These are phyloP conservation scores for Datnioides undecimradiatus DNA, from an alignment of 2,113 vertebrate species.

Conservation along the genomic window DNA sequence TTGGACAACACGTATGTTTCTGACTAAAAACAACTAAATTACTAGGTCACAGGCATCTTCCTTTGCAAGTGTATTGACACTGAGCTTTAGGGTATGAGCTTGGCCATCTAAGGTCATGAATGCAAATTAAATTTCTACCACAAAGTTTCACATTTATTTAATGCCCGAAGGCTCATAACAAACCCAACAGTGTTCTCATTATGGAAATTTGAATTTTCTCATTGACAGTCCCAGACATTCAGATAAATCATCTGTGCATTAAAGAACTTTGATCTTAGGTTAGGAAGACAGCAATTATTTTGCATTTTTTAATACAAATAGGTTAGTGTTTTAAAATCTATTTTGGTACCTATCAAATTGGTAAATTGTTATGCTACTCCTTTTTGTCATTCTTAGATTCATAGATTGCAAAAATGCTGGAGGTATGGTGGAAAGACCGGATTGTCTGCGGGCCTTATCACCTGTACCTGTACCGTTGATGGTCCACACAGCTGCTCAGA, in stretches of 20 bases:
- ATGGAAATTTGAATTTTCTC: neutral
- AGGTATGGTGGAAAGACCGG: neutral
- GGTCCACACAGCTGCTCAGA: neutral
- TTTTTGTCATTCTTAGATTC: neutral
- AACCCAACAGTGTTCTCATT: neutral
- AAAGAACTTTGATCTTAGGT: neutral
- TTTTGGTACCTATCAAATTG: neutral
- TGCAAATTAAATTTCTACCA: constrained; percentile 1
- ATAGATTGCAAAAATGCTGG: neutral
- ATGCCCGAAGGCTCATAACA: neutral
- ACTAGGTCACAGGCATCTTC: neutral
- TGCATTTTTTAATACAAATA: neutral
- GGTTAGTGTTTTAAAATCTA: neutral
- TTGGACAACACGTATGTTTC: too few species aligned
- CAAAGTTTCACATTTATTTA: neutral
- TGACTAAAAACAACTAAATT: neutral
- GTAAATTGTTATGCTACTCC: neutral
- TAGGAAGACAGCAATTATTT: neutral
- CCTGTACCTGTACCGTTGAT: neutral
- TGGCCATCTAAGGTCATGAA: neutral
- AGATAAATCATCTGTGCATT: neutral
- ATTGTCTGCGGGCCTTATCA: neutral
- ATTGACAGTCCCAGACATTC: neutral
- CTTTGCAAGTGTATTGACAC: neutral
- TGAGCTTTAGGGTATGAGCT: neutral